phyloP scores from a whole-genome alignment of 2,797 vertebrate species.

The Gallinago nigripennis region DNA sequence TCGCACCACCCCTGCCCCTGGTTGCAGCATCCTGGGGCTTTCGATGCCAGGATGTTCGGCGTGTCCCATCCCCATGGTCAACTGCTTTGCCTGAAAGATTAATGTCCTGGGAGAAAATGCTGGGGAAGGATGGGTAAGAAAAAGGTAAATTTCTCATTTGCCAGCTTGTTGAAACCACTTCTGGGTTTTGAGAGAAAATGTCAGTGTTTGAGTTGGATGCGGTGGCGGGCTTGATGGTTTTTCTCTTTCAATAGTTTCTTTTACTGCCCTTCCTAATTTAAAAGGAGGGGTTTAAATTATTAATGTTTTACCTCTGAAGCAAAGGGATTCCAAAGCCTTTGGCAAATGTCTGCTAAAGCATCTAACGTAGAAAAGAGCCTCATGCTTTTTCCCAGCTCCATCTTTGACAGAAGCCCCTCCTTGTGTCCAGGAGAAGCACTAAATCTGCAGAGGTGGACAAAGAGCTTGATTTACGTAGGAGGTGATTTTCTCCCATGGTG shows the following conservation, averaged over 20 bases:
- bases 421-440: neutral
- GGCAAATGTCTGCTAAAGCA: conserved; percentile 4
- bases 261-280: conserved; percentile 33
- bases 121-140: neutral
- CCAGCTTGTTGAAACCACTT: neutral
- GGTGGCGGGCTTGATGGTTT: neutral
- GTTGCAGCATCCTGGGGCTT: neutral
- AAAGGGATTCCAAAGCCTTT: conserved; percentile 5
- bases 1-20: neutral
- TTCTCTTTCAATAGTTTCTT: conserved; percentile 47
- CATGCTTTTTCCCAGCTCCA: neutral
- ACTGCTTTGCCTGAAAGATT: neutral
- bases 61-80: neutral
- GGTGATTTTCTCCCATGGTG: neutral
- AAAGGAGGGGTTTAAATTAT: conserved; percentile 21
- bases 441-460: neutral
- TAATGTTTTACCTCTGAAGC: conserved; percentile 2
- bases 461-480: conserved; percentile 2
- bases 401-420: conserved; percentile 13
- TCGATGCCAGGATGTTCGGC: neutral
- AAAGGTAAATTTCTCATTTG: neutral
- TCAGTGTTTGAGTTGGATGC: conserved; percentile 30
- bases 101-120: neutral
- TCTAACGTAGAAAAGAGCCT: neutral
- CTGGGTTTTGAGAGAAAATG: neutral